Evolutionary conservation across 2,113 vertebrate genomes (phyloP), one percentile per base, ranked within the genome.

Genomic region (Anarrhichthys ocellatus): DNA sequence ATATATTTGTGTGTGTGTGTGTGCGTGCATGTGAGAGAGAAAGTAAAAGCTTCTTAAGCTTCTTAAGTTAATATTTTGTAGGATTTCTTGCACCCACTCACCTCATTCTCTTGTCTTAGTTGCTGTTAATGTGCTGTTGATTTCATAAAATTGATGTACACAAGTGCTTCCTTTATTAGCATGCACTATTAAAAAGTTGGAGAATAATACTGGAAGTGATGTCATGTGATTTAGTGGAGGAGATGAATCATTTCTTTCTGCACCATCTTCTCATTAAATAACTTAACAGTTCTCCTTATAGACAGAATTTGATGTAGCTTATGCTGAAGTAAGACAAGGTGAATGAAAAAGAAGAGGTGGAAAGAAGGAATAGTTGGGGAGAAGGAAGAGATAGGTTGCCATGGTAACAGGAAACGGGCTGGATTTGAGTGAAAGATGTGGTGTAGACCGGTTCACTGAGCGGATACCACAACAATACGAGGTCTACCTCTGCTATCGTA

Each of bases 381-480:
- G 69, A 69, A 78, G 81, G 73, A 82, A 63, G 68, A 87, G 77
- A 74, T 11, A 4, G 69, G 91, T 93, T 88, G 77, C 91, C 81
- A 92, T 93, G 77, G 92, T 90, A 91, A 92, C 90, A 88, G 73
- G 80, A 90, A 88, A 88, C 34, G 46, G 71, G 80, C 80, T 84
- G 71, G 74, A 85, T 86, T 78, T 73, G 82, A 91, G 76, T 90
- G 75, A 89, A 77, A 79, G 66, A 86, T 82, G 83, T 82, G 65
- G 61, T 62, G 73, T 62, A 54, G 85, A 78, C 67, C 18, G 38
- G 82, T 88, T 84, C 52, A 76, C 69, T 72, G 61, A 76, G 81
- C 71, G 34, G 44, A 86, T 81, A 86, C 44, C 63, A 87, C 76
- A 90, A 76, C 80, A 79, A 29, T 24, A 27, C n/a, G 29, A 59